Conservation (phyloP, 2,888 invertebrate species). For the Atrina japonica region DNA sequence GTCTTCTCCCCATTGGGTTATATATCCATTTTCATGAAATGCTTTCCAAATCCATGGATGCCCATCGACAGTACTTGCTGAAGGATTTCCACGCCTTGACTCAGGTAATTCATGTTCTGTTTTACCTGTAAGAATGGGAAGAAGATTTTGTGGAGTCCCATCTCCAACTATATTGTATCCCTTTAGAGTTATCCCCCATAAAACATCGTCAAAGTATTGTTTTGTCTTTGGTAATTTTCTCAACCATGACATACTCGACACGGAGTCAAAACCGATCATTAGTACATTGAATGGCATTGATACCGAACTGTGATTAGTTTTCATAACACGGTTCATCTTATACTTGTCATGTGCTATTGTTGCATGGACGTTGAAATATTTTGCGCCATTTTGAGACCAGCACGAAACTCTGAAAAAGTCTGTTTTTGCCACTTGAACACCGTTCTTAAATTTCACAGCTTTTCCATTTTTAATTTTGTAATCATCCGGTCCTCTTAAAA, state of each 20-base stretch:
- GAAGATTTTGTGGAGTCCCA: conserved; percentile 85
- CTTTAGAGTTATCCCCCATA: conserved; percentile 85
- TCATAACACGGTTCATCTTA: conserved; percentile 23
- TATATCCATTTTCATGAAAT: conserved; percentile 83
- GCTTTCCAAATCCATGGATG: conserved; percentile 92
- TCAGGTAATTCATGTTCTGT: conserved; percentile 93
- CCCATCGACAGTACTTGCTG: conserved; percentile 86
- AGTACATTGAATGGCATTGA: conserved; percentile 85
- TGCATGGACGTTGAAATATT: conserved; percentile 87
- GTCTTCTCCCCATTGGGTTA: conserved; percentile 93
- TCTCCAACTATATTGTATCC: conserved; percentile 82
- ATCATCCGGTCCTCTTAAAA: conserved; percentile 72
- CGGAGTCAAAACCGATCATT: conserved; percentile 93
- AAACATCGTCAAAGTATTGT: conserved; percentile 66
- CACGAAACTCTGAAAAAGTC: conserved; percentile 77
- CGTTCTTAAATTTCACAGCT: conserved; percentile 29
- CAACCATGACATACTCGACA: conserved; percentile 87
- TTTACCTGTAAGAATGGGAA: conserved; percentile 91
- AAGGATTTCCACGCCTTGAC: conserved; percentile 86
- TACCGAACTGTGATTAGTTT: neutral
- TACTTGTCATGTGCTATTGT: conserved; percentile 81
- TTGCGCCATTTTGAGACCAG: conserved; percentile 69
- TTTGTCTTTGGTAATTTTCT: conserved; percentile 75
- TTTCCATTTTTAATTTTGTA: conserved; percentile 59
- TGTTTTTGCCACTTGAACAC: conserved; percentile 22